A percentile compares a stretch with the other conserved stretches of the same genome.
These are phyloP conservation scores for Pavo muticus DNA, from an alignment of 2,113 vertebrate genomes.

Conservation along the genomic window DNA sequence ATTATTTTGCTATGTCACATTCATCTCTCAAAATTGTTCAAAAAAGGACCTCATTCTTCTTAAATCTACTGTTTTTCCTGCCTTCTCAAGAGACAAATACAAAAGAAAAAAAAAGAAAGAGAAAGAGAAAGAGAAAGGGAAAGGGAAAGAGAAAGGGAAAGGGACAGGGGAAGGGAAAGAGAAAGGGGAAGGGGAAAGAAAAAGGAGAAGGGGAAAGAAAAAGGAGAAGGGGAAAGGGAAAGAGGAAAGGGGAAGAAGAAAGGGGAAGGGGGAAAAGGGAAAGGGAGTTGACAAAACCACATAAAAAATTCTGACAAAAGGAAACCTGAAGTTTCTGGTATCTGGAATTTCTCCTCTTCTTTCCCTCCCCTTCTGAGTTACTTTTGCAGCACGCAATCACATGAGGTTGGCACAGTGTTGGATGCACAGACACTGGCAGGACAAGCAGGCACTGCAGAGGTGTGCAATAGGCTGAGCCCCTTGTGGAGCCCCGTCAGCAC, in stretches of 20 bases:
- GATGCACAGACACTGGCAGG: accelerated
- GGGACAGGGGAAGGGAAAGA: too few species aligned
- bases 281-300: background rate
- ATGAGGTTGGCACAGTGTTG: background rate
- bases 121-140: background rate
- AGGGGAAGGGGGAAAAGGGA: too few species aligned
- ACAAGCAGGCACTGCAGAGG: background rate
- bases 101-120: background rate
- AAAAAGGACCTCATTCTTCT: background rate
- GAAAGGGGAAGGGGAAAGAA: background rate
- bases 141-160: background rate
- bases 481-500: background rate
- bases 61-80: background rate
- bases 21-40: background rate
- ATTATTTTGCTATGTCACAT: background rate
- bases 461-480: background rate
- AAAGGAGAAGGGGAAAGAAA: background rate
- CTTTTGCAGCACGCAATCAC: background rate
- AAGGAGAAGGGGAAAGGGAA: background rate
- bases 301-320: background rate
- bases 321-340: background rate
- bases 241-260: background rate
- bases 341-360: background rate
- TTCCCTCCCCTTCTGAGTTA: background rate
- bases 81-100: background rate